Base-by-base conservation (phyloP, 2,888 invertebrate genomes). In the Scaptomyza reducta region DNA sequence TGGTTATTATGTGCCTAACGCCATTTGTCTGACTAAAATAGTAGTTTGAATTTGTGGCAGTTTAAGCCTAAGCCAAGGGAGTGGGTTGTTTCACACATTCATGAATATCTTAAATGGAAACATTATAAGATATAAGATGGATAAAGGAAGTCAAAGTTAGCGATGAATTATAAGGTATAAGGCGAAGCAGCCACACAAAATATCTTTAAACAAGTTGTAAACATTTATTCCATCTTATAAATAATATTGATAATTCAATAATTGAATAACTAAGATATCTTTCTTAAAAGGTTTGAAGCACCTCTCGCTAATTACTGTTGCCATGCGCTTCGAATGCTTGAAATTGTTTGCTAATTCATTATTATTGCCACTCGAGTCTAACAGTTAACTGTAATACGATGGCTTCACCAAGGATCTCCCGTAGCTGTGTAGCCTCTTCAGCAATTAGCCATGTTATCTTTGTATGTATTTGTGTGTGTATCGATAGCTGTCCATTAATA, bases 1-100 rank as follows among this genome's bases (percentile, higher is more conserved):
- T 86, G 88, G 89, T 88, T 86, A 86, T 89, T 87, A 89, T 84
- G 86, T 88, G 89, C 87, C 85, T 88, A 84, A 79, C 88, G 86
- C 86, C 84, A 87, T 84, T 89, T 84, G 86, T 82, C 87, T 70
- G 77, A 82, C 88, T 67, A 62, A 83, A 83, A 86, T 81, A 88
- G 88, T 81, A 88, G 81, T 88, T 86, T 88, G 58, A 82, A 72
- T 60, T 72, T 62, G 54, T 47, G n/a, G 40, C 33, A 50, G 44
- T 9, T 33, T 38, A 29, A 38, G 35, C 42, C 33, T 41, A 11
- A 55, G 44, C 18, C 35, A 25, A 14, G n/a, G 0, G 22, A 38
- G 51, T 53, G 77, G 54, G 76, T 1, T n/a, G 64, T n/a, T 25
- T 4, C 3, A 33, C 2, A 16, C 5, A 22, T 22, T 22, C 22